Evolutionary conservation across 1,140 invertebrate genomes (phyloP), one percentile per base, ranked within the genome.

Genomic region (Hyles vespertilio): DNA sequence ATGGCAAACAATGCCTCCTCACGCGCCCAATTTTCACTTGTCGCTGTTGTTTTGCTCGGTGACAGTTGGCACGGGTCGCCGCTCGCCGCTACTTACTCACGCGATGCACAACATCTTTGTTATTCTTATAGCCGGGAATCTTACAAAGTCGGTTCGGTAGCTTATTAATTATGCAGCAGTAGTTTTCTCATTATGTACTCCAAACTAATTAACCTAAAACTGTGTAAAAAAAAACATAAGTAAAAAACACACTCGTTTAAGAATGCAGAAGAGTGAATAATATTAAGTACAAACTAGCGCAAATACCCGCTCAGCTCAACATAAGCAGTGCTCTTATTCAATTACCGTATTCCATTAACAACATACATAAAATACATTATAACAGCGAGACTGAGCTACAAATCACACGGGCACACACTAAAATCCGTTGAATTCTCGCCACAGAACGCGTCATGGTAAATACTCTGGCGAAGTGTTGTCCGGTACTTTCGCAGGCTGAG

Each of bases 21-120:
- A 70, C 69, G 74, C 70, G 65, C 67, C 76, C 77, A 81, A 84
- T 86, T 85, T 87, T 83, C 79, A 81, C 65, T 81, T 85, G 82
- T 85, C 82, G 63, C 66, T 78, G 63, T 64, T 73, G 73, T 80
- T 85, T 83, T 81, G 70, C 61, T 47, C 67, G 56, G 67, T 81
- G 79, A 85, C 81, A 81, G 75, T 75, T 80, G 74, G 73, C 61
- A 74, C 69, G 78, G 78, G 79, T 81, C 22, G 22, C 22, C 22
- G 22, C 22, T 22, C 22, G 22, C 45, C 22, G 10, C 32, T 34
- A 32, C 58, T 63, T 51, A 62, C 64, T 74, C 72, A 72, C 72
- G 67, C 65, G 61, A 73, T 53, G 45, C 8, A 64, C 51, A 40
- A 5, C 36, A 40, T 55, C 58, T 60, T 52, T 62, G 59, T 55